Base-by-base conservation (phyloP, 2,113 vertebrate genomes). In the Butastur rufipennis region DNA sequence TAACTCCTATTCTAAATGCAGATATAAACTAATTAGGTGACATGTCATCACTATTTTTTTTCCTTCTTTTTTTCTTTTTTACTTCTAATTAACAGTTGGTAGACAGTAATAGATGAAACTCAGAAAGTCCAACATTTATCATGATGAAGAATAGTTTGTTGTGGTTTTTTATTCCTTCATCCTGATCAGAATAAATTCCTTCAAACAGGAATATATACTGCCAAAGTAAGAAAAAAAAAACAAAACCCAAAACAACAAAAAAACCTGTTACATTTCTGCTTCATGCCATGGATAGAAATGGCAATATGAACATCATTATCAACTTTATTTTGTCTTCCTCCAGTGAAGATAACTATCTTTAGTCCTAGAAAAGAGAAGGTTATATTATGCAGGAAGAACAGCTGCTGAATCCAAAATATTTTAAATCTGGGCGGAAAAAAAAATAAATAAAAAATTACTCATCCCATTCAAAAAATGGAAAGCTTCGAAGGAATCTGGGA, bases 401-500 rank as follows among this genome's bases (percentile, higher is more conserved):
- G 85, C 66, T 92, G 74, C 43, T 90, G 71, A 73, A 79, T 81
- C 13, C 16, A 85, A 85, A 90, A 72, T 79, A 88, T 48, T 94
- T 70, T 62, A 78, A 68, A 22, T 61, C 27, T 3, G 8, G 7
- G 7, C n/a, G 3, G 9, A 0, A 3, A 16, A 36, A 21, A 21
- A 43, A 42, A 40, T 11, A 42, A 42, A 42, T 6, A 42, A 42
- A 2, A n/a, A 48, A 26, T 29, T 87, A 52, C n/a, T 91, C 40
- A 72, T 65, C 45, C 36, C 55, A 78, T 72, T 90, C 45, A 82
- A 43, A 85, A 92, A 82, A 20, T 17, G 22, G 13, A 95, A 77
- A 45, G 34, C 34, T 86, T 93, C 27, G 72, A 88, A 90, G 61
- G 22, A 94, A 75, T 67, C 7, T 52, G 22, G 13, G n/a, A 93